Evolutionary conservation across 35 echinoderm and acorn worm species (phyloP), one percentile per base, ranked within the genome.

Genomic region (Holothuria glaberrima): DNA sequence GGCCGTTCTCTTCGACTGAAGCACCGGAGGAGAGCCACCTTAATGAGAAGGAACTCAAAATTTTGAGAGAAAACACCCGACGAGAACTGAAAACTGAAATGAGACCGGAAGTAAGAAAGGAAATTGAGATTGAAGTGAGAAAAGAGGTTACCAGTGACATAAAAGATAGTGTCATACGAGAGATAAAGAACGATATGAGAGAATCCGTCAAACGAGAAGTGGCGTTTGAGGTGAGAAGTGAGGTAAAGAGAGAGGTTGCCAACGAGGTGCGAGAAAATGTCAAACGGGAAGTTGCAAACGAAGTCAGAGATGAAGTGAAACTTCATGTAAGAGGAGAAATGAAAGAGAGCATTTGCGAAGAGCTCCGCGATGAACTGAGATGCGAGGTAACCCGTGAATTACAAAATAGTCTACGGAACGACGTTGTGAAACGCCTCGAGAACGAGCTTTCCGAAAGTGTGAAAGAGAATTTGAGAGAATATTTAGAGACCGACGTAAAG

Each of bases 1-100:
- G 60, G 61, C 85, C 85, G 20, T 87, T 87, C 31, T 54, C 62
- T 17, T 87, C 85, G 12, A 87, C 85, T 48, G 85, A 87, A 21
- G 63, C 85, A 67, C 85, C 65, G 20, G 60, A 67, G 20, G 1
- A 35, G 27, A 67, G 25, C 20, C 41, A 87, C 35, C 12, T 87
- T 2, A 35, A 18, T 32, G 85, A 87, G 31, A 87, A 63, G 57
- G 80, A 84, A 38, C n/a, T 54, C 33, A 62, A 87, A 24, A 65
- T 87, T 25, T 63, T 84, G 57, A 84, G 30, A 61, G 62, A 87
- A 50, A 67, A 87, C 35, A 71, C 65, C 17, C 26, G 83, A 30
- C 17, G 48, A 24, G 83, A 86, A 35, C 30, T 86, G 16, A 86
- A 33, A 68, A 31, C 29, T 68, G 83, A 86, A 66, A 10, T 86